Evolutionary conservation across 2,888 invertebrate genomes (phyloP), one percentile per base, ranked within the genome.

Genomic region (Sceliomorpha sp.): DNA sequence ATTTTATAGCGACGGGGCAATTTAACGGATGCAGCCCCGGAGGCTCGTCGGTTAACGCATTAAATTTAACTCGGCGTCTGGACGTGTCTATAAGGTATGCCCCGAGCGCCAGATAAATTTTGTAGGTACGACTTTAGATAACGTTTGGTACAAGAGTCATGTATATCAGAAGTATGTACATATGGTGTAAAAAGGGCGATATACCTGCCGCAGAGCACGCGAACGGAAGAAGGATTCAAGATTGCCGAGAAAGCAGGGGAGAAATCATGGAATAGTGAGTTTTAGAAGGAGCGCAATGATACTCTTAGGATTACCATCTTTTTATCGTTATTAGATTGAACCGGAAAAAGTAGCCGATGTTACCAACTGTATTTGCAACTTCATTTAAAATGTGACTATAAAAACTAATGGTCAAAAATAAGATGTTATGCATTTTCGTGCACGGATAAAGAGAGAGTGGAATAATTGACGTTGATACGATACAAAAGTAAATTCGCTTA

Each of bases 11-110:
- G 48, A 47, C 47, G 45, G 34, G 42, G 45, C 56, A 59, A 70
- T 70, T 63, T 56, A 68, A 70, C 67, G 55, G 64, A 70, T 70
- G 66, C 67, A 73, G 42, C 72, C 72, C 72, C 50, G 47, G 67
- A 67, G 72, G 56, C 70, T 67, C 67, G 51, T 70, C 67, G 70
- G 73, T 73, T 73, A 70, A 64, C 67, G 60, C 60, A 64, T 70
- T 67, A 70, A 70, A 70, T 73, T 70, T 67, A 67, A 70, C 67
- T 63, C 53, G 37, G 50, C 47, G 60, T 68, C 68, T 68, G 58
- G 68, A 70, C 70, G 58, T 58, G 50, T 58, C 48, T 66, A 69
- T 67, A 71, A 71, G 73, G 59, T 59, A 62, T 47, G 69, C 63
- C 67, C 63, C 59, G 37, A 59, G 67, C 60, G 55, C 42, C 44